Conservation (phyloP, 2,113 vertebrate species). For the Coptodon bakossiorum region DNA sequence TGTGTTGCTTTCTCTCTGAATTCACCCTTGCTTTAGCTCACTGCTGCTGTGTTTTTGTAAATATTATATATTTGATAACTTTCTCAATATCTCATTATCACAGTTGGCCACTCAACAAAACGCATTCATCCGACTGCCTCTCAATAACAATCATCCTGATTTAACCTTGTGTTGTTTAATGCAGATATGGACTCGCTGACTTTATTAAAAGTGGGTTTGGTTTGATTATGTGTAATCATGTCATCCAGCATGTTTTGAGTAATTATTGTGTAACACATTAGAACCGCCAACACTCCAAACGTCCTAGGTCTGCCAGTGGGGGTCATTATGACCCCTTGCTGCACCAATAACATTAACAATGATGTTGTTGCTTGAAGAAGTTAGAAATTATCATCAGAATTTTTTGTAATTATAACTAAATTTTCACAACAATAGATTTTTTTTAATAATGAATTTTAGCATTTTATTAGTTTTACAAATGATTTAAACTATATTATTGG, state of each 20-base stretch:
- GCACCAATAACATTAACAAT: not conserved
- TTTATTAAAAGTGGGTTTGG: not conserved
- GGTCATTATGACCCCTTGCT: not conserved
- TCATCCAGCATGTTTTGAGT: not conserved
- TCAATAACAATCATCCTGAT: not conserved
- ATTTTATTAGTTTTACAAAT: not conserved
- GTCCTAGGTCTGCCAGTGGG: not conserved
- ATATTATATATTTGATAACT: not conserved
- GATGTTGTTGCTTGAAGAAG: not conserved
- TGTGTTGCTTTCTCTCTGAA: not conserved
- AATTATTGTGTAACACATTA: not conserved
- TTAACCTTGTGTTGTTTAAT: not conserved
- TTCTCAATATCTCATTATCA: not conserved
- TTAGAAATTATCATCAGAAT: not conserved
- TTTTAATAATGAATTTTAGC: rapidly evolving
- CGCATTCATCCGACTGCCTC: not conserved
- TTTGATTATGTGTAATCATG: not conserved
- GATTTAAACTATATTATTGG: not conserved
- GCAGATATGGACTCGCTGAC: not conserved
- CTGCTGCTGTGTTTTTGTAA: not conserved
- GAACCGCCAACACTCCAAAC: not conserved
- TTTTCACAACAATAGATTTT: not conserved
- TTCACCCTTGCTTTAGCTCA: not conserved
- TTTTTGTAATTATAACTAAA: not conserved
- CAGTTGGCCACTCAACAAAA: not conserved